Evolutionary conservation across 2,113 vertebrate genomes (phyloP).

Genomic region (Arizona elegans): DNA sequence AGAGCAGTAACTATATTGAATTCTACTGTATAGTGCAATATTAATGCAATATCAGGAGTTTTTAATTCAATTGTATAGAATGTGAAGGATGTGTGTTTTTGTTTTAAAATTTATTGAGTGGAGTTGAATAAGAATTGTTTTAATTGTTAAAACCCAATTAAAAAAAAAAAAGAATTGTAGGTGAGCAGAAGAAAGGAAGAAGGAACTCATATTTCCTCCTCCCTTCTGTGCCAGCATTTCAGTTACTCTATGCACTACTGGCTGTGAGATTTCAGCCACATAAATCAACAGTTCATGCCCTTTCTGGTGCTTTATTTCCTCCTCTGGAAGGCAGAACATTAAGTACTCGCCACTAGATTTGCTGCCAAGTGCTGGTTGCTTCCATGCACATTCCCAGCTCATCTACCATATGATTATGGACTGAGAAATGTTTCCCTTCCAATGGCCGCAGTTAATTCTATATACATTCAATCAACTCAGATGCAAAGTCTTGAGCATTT

Average conservation of each 20-base stretch:
- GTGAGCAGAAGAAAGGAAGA: neutral
- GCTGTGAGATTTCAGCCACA: constrained; percentile 19
- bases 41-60: too few relatives aligned
- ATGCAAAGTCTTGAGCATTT: neutral
- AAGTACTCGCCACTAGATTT: constrained; percentile 43
- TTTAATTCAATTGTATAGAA: too few relatives aligned
- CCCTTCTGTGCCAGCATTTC: neutral
- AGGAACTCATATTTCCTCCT: neutral
- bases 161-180: too few relatives aligned
- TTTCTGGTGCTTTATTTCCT: constrained; percentile 40
- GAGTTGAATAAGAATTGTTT: too few relatives aligned
- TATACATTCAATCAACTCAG: neutral
- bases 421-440: constrained; percentile 21
- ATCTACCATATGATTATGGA: neutral
- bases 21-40: too few relatives aligned
- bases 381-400: neutral
- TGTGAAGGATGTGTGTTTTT: too few relatives aligned
- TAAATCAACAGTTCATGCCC: constrained; percentile 50
- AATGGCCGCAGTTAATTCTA: neutral
- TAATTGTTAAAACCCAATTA: too few relatives aligned
- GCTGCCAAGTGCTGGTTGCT: constrained; percentile 32
- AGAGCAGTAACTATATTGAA: too few relatives aligned
- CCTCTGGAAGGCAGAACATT: constrained; percentile 44
- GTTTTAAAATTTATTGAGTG: too few relatives aligned
- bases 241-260: constrained; percentile 14